Percentiles rank a stretch among this genome's conserved stretches.
phyloP scores from a whole-genome alignment of 1,140 invertebrate genomes.

The Aphelenchoides avenae region DNA sequence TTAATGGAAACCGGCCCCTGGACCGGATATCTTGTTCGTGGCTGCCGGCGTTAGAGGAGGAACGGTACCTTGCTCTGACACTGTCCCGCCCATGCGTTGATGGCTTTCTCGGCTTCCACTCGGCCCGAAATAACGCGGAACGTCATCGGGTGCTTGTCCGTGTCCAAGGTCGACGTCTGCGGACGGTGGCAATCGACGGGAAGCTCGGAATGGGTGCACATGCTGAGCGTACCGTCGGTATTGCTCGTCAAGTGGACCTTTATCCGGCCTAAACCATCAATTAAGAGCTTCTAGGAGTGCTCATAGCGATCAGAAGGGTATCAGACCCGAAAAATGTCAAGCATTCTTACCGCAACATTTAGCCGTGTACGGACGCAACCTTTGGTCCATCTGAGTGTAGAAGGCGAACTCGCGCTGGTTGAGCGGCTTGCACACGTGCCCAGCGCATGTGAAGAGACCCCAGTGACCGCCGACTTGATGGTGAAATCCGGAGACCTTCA shows the following conservation, averaged over 20 bases:
- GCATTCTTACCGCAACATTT: slow-evolving; percentile 51
- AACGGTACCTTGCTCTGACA: slow-evolving; percentile 48
- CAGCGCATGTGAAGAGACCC: slow-evolving; percentile 47
- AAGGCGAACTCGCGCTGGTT: slow-evolving; percentile 54
- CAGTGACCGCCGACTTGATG: slow-evolving; percentile 59
- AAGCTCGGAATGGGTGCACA: slow-evolving; percentile 33
- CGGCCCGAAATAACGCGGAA: slow-evolving; percentile 30
- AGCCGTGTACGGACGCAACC: slow-evolving; percentile 44
- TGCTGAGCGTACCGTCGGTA: slow-evolving; percentile 26
- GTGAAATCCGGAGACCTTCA: slow-evolving; percentile 48
- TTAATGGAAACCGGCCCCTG: too few relatives aligned
- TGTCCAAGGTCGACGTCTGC: neutral
- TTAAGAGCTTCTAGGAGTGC: too few relatives aligned
- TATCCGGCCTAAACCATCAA: slow-evolving; percentile 37
- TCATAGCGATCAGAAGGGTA: too few relatives aligned
- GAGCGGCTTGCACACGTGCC: slow-evolving; percentile 56
- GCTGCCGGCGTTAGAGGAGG: too few relatives aligned
- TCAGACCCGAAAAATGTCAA: neutral
- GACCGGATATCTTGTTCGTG: too few relatives aligned
- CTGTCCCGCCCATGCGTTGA: slow-evolving; percentile 39
- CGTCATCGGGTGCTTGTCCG: slow-evolving; percentile 32
- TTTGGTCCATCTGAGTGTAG: slow-evolving; percentile 40
- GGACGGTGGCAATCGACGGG: slow-evolving; percentile 28
- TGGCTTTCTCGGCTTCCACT: slow-evolving; percentile 40
- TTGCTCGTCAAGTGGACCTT: slow-evolving; percentile 32